Conservation (phyloP, 2,888 invertebrate species). For the Ischnus inquisitorius region DNA sequence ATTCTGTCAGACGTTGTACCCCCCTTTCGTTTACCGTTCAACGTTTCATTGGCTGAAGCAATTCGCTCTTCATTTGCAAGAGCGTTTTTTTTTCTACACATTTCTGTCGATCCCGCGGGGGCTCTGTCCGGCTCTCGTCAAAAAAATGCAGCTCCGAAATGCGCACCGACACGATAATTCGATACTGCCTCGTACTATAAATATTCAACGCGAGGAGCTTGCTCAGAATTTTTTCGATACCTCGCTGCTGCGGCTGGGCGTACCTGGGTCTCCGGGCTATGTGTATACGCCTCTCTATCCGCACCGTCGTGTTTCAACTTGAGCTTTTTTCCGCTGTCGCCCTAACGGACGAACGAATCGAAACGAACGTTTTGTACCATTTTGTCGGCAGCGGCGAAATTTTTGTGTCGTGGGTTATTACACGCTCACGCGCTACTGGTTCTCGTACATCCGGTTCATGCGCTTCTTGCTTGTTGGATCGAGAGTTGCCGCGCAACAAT, state of each 20-base stretch:
- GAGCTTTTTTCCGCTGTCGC: neutral
- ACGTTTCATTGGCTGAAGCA: no score
- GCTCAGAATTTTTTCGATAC: constrained; percentile 29
- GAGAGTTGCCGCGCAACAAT: neutral
- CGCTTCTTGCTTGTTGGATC: constrained; percentile 1
- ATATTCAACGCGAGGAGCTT: constrained; percentile 53
- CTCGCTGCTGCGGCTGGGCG: neutral
- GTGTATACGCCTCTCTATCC: neutral
- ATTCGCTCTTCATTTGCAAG: neutral
- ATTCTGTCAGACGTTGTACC: no score
- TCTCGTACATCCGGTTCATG: neutral
- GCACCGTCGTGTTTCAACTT: neutral
- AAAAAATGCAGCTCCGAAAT: neutral
- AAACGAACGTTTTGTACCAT: constrained; percentile 11
- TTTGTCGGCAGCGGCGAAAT: constrained; percentile 28
- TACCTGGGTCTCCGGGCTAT: neutral
- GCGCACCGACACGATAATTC: constrained; percentile 55
- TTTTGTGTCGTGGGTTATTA: constrained; percentile 56
- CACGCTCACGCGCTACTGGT: constrained; percentile 14
- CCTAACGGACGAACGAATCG: neutral
- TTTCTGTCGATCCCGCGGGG: neutral
- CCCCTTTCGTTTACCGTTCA: no score
- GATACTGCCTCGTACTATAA: constrained; percentile 52
- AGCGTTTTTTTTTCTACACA: neutral
- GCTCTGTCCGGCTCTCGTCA: neutral